Percentiles rank a stretch among this genome's conserved stretches.
Evolutionary conservation across 2,888 invertebrate genomes (phyloP).

Genomic region (Dynastes maya): DNA sequence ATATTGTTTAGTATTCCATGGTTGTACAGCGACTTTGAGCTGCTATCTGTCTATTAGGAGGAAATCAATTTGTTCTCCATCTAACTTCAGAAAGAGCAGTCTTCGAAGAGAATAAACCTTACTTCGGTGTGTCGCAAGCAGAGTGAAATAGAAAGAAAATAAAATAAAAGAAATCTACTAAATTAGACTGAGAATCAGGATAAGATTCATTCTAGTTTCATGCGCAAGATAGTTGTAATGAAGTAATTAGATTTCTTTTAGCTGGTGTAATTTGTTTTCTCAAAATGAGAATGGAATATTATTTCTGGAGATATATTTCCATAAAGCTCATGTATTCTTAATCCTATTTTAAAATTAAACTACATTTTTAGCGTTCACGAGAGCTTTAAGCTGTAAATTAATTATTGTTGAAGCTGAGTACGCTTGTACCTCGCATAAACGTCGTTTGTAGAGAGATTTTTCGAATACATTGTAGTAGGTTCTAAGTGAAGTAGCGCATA

Average conservation of each 20-base stretch:
- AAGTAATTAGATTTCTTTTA: not conserved
- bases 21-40: not conserved
- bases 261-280: not conserved
- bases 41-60: not conserved
- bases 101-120: slow-evolving; percentile 1
- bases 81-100: not conserved
- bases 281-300: no score
- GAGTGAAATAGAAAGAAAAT: not conserved
- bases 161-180: not conserved
- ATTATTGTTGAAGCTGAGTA: no score
- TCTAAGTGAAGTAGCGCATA: no score
- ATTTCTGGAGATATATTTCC: no score
- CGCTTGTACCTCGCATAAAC: no score
- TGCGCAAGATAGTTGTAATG: not conserved
- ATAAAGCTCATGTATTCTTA: no score
- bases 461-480: no score
- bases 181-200: no score
- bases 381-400: no score
- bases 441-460: no score
- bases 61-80: slow-evolving; percentile 7
- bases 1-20: slow-evolving; percentile 12
- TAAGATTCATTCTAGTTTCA: not conserved
- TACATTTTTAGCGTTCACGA: no score
- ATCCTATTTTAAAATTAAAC: no score
- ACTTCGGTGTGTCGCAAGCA: not conserved